Evolutionary conservation across 2,888 invertebrate genomes (phyloP).

Genomic region (Molanna angustata): DNA sequence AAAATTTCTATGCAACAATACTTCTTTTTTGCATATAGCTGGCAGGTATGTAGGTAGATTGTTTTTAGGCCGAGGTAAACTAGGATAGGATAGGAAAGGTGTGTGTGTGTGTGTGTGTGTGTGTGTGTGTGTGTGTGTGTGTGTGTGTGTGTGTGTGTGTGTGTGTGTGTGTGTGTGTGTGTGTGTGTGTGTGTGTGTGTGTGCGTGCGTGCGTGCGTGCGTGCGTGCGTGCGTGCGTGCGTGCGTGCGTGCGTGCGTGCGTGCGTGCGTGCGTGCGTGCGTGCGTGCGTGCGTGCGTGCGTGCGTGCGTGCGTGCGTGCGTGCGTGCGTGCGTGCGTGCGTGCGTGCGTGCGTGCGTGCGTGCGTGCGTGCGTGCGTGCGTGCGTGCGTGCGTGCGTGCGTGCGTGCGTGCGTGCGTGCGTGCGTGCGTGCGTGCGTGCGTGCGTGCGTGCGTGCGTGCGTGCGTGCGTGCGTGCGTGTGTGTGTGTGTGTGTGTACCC

Average conservation of each 20-base stretch:
- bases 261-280: background rate
- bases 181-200: background rate
- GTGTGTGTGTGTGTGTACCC: no score
- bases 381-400: background rate
- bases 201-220: background rate
- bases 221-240: background rate
- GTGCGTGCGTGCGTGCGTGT: background rate
- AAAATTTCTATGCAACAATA: no score
- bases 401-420: background rate
- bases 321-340: background rate
- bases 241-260: background rate
- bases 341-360: background rate
- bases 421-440: background rate
- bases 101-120: no score
- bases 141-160: background rate
- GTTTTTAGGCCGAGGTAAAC: no score
- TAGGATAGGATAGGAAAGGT: no score
- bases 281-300: background rate
- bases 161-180: background rate
- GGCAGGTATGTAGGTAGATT: no score
- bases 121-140: no score
- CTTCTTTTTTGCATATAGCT: no score
- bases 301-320: background rate
- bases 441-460: background rate
- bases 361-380: background rate